phyloP scores from a whole-genome alignment of 2,797 vertebrate genomes.

The Enteromius radiatus region DNA sequence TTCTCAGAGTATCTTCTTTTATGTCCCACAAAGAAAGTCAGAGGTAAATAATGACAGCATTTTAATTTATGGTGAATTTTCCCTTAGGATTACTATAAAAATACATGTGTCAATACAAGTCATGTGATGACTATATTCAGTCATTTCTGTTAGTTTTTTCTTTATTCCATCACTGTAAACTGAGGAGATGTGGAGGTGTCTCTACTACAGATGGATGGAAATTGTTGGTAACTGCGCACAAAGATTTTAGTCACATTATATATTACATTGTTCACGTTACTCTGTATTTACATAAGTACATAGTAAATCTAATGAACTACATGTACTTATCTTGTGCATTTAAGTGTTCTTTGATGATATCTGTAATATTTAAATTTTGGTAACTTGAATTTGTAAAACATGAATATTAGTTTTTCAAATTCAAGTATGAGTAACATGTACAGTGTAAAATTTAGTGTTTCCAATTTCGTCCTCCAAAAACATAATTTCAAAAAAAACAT shows the following conservation, averaged over 20 bases:
- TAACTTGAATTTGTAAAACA: too few relatives aligned
- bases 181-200: background rate
- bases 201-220: background rate
- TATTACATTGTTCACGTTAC: background rate
- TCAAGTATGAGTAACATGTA: background rate
- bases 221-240: background rate
- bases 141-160: conserved; percentile 11
- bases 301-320: background rate
- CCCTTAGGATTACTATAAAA: background rate
- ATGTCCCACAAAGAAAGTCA: background rate
- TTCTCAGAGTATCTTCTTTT: background rate
- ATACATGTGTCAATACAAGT: too few relatives aligned
- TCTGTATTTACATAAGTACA: background rate
- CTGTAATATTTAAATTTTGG: background rate
- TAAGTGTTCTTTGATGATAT: background rate
- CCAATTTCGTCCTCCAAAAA: background rate
- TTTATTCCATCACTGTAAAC: background rate
- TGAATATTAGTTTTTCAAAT: background rate
- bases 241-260: background rate
- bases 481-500: background rate
- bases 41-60: background rate
- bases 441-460: background rate
- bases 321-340: background rate
- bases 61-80: background rate
- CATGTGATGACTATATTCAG: background rate